Conservation (phyloP, 2,113 vertebrate genomes). For the rabbit (Oryctolagus cuniculus) region DNA sequence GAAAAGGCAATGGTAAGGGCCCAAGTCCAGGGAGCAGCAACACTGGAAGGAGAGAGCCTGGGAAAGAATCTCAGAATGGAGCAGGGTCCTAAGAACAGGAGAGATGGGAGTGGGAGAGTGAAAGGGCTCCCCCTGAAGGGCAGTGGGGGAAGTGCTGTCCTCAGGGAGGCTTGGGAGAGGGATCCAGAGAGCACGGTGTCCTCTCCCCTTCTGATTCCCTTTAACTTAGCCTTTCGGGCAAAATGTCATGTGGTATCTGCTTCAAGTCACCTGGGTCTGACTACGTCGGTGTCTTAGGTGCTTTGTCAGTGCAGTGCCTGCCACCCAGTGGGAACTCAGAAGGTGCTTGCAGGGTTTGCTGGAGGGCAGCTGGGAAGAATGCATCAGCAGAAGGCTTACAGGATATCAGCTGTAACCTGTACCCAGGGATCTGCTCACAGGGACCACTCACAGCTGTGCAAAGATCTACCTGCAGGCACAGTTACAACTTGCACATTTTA, state of each 20-base stretch:
- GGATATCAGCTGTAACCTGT: background rate
- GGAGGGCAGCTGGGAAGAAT: background rate
- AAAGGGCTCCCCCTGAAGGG: background rate
- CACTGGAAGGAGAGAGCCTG: background rate
- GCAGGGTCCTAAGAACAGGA: background rate
- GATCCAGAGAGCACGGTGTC: background rate
- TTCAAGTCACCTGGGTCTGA: background rate
- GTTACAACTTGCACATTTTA: slow-evolving; percentile 28
- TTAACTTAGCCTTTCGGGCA: background rate
- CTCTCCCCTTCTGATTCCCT: background rate
- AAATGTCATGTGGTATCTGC: background rate
- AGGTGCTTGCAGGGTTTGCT: background rate
- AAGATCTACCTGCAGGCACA: background rate
- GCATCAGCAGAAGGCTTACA: background rate
- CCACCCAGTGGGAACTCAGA: background rate
- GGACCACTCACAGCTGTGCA: background rate
- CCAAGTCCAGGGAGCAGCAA: background rate
- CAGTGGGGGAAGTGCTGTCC: background rate
- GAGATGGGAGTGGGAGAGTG: background rate
- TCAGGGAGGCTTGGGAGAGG: background rate
- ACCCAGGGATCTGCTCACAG: slow-evolving; percentile 12
- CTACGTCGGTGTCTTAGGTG: background rate
- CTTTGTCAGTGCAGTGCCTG: background rate
- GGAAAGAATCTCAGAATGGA: background rate
- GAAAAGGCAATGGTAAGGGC: background rate